A percentile compares a stretch with the other conserved stretches of the same genome.
Evolutionary conservation across 1,140 invertebrate genomes (phyloP).

Genomic region (Eufriesea mexicana): DNA sequence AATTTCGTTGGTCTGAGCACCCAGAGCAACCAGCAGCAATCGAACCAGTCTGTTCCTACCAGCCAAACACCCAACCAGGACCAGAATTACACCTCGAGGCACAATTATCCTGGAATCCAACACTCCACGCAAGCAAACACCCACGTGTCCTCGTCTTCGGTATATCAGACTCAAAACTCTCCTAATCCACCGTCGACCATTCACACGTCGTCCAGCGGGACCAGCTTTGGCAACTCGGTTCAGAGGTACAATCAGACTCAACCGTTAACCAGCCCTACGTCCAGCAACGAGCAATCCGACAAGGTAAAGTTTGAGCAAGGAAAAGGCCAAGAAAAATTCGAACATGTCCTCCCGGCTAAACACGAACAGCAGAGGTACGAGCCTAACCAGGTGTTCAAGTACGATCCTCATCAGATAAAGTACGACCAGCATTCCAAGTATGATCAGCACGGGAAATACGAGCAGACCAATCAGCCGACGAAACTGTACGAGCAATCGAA

Average conservation of each 20-base stretch:
- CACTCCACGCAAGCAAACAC: conserved; percentile 40
- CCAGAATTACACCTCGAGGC: conserved; percentile 68
- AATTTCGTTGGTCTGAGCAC: conserved; percentile 58
- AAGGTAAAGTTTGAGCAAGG: conserved; percentile 57
- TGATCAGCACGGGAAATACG: conserved; percentile 52
- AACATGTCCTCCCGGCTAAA: conserved; percentile 56
- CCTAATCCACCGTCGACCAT: conserved; percentile 45
- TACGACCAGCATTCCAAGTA: conserved; percentile 58
- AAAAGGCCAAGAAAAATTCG: conserved; percentile 71
- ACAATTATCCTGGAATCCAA: conserved; percentile 63
- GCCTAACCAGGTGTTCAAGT: conserved; percentile 39
- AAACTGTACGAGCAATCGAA: conserved; percentile 67
- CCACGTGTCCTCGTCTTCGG: conserved; percentile 48
- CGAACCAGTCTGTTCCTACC: conserved; percentile 50
- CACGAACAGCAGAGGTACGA: conserved; percentile 58
- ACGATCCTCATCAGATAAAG: conserved; percentile 61
- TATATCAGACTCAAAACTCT: conserved; percentile 70
- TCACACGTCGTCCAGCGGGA: conserved; percentile 21
- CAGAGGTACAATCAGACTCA: conserved; percentile 69
- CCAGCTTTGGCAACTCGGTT: conserved; percentile 37
- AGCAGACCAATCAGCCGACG: conserved; percentile 57
- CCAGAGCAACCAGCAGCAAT: conserved; percentile 59
- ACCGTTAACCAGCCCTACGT: conserved; percentile 16
- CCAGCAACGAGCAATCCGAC: conserved; percentile 43
- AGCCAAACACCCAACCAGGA: conserved; percentile 65